Percentiles rank a stretch among this genome's conserved stretches.
phyloP scores from a whole-genome alignment of 2,888 invertebrate genomes.

The Epistrophe grossulariae region DNA sequence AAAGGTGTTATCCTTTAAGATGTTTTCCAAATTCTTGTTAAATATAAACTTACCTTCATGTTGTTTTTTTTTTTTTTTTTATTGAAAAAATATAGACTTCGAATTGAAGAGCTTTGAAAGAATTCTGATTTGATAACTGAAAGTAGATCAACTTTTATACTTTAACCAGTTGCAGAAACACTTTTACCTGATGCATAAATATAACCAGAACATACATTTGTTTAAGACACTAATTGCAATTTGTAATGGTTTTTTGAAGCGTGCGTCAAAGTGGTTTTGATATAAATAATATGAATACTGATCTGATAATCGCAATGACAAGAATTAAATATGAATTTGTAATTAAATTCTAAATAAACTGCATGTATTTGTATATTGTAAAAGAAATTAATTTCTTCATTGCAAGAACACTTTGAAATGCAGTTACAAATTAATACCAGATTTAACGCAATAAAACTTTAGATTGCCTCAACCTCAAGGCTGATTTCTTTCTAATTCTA shows the following conservation, averaged over 20 bases:
- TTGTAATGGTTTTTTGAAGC: not conserved
- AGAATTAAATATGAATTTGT: constrained; percentile 24
- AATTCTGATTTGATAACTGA: constrained; percentile 44
- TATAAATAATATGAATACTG: constrained; percentile 8
- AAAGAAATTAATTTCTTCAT: not conserved
- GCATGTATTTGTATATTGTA: too few relatives aligned
- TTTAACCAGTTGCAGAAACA: constrained; percentile 7
- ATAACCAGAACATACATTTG: constrained; percentile 13
- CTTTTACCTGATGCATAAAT: not conserved
- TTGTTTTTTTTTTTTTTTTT: constrained; percentile 64
- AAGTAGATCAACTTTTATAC: constrained; percentile 60
- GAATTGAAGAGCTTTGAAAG: constrained; percentile 8
- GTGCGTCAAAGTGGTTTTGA: constrained; percentile 28
- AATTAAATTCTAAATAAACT: not conserved
- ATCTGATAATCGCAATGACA: constrained; percentile 5
- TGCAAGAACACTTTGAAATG: not conserved
- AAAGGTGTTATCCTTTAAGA: constrained; percentile 29
- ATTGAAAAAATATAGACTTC: constrained; percentile 75
- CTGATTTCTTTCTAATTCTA: too few relatives aligned
- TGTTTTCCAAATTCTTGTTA: not conserved
- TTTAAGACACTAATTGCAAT: constrained; percentile 35
- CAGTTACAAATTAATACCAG: not conserved
- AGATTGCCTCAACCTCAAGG: not conserved
- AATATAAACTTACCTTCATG: constrained; percentile 65
- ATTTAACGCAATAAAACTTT: not conserved